Conservation (phyloP, 2,888 invertebrate species). For the Volucella inanis region DNA sequence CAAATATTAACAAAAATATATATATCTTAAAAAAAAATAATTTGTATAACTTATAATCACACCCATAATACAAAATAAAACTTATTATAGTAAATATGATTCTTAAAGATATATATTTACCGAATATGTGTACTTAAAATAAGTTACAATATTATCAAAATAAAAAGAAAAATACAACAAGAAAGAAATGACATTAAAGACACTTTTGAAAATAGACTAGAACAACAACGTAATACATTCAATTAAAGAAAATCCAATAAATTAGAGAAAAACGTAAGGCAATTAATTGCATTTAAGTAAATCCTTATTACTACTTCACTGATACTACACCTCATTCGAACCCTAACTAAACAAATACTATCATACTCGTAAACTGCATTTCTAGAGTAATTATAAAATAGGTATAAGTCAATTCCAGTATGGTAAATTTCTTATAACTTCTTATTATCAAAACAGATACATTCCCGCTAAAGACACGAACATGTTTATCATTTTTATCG, state of each 20-base stretch:
- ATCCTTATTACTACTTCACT: conserved; percentile 28
- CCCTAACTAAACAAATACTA: conserved; percentile 21
- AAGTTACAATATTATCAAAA: conserved; percentile 41
- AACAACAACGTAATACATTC: conserved; percentile 31
- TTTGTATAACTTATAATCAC: conserved; percentile 64
- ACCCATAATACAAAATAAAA: conserved; percentile 17
- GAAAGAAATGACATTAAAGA: conserved; percentile 17
- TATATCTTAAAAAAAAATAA: conserved; percentile 50
- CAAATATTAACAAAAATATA: conserved; percentile 23
- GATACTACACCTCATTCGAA: conserved; percentile 43
- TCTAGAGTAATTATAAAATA: conserved; percentile 24
- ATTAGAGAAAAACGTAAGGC: conserved; percentile 13
- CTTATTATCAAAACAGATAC: conserved; percentile 14
- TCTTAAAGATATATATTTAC: conserved; percentile 52
- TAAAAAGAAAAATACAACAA: conserved; percentile 18
- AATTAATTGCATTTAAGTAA: conserved; percentile 48
- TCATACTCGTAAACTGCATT: conserved; percentile 21
- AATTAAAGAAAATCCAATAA: conserved; percentile 20
- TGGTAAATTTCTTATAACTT: conserved; percentile 8
- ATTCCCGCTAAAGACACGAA: conserved; percentile 52
- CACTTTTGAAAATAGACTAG: conserved; percentile 23
- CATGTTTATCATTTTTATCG: conserved; percentile 12
- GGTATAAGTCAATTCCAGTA: conserved; percentile 20
- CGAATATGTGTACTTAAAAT: conserved; percentile 61
- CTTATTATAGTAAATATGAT: conserved; percentile 46